Evolutionary conservation across 1,140 invertebrate genomes (phyloP).

Genomic region (Stegodyphus dumicola): DNA sequence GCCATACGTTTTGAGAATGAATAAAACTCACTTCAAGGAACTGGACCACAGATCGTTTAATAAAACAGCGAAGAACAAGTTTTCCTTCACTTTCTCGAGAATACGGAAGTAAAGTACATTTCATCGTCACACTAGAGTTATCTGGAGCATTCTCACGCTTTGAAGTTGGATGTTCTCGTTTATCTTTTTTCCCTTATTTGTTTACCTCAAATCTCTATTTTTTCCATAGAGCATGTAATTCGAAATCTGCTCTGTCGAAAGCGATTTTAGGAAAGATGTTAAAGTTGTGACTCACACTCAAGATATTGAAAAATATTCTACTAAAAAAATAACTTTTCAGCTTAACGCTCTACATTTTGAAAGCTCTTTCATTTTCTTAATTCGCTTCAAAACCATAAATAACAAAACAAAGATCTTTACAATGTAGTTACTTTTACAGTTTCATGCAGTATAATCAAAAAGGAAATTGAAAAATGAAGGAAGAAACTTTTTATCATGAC

Average conservation of each 20-base stretch:
- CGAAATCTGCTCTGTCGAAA: conserved; percentile 1
- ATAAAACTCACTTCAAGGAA: conserved; percentile 26
- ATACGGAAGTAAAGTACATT: conserved; percentile 48
- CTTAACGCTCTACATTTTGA: too few species aligned
- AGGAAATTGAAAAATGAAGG: too few species aligned
- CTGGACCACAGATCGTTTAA: background rate
- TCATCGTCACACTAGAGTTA: conserved; percentile 48
- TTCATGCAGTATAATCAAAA: too few species aligned
- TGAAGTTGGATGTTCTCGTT: conserved; percentile 46
- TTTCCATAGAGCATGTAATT: background rate
- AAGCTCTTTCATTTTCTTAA: too few species aligned
- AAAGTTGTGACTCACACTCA: too few species aligned
- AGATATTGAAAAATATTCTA: too few species aligned
- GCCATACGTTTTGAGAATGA: conserved; percentile 14
- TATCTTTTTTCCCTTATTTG: conserved; percentile 19
- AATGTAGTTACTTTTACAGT: too few species aligned
- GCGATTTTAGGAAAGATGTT: background rate
- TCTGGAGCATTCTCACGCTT: conserved; percentile 46
- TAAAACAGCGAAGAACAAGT: conserved; percentile 21
- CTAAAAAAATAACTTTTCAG: too few species aligned
- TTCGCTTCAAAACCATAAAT: too few species aligned
- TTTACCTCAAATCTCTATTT: conserved; percentile 13
- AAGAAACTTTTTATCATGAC: too few species aligned
- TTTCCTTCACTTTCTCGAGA: conserved; percentile 43
- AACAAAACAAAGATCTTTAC: too few species aligned